A percentile compares a stretch with the other conserved stretches of the same genome.
Conservation (phyloP, 2,113 vertebrate species). For the Gymnogyps californianus region DNA sequence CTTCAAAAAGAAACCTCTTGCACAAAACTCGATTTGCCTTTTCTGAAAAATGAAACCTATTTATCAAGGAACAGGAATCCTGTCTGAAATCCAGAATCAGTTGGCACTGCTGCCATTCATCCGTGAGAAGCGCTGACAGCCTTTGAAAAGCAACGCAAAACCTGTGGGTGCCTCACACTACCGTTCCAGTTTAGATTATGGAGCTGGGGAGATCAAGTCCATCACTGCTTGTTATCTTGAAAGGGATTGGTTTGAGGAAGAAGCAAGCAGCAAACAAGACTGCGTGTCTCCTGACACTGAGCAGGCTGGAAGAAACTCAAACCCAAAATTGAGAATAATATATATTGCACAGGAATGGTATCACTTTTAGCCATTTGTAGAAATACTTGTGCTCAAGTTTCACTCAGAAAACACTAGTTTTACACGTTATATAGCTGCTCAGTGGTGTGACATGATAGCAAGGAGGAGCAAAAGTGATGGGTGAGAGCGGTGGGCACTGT, state of each 20-base stretch:
- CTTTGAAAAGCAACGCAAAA: neutral
- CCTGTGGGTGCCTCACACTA: neutral
- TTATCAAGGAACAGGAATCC: neutral
- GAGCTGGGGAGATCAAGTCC: neutral
- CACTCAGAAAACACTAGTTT: neutral
- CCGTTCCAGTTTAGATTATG: neutral
- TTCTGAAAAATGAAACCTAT: neutral
- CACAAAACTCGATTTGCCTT: neutral
- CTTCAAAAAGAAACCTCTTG: neutral
- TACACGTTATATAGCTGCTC: neutral
- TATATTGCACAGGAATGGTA: neutral
- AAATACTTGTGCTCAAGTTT: neutral
- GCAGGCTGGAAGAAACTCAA: neutral
- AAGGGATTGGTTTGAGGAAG: neutral
- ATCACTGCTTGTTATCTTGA: neutral
- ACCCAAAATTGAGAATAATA: neutral
- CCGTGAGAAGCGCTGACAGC: neutral
- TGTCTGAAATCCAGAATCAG: neutral
- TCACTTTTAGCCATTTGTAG: neutral
- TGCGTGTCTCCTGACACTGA: rapidly evolving
- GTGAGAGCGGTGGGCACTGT: neutral
- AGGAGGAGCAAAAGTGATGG: neutral
- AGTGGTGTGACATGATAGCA: neutral
- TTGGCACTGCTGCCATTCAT: neutral
- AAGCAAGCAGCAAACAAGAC: neutral